Evolutionary conservation across 2,113 vertebrate genomes (phyloP).

Genomic region (Ceyx melanurus): DNA sequence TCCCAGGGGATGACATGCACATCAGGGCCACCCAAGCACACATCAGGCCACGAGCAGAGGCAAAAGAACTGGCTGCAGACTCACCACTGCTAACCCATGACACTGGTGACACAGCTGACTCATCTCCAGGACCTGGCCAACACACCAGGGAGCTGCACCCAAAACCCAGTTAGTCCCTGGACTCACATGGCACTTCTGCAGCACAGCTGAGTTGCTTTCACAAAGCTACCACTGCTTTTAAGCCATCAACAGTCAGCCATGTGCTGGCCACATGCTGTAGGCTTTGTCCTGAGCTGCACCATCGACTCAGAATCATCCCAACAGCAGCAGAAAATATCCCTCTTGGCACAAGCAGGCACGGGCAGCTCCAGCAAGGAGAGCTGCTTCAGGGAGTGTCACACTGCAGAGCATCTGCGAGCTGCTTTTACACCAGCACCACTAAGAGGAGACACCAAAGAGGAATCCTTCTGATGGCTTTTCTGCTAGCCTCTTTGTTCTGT

Average conservation of each 20-base stretch:
- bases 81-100: neutral
- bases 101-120: neutral
- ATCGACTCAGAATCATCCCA: neutral
- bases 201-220: neutral
- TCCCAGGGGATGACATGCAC: neutral
- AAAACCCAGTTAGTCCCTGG: neutral
- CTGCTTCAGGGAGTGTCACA: neutral
- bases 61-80: neutral
- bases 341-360: neutral
- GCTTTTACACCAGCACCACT: neutral
- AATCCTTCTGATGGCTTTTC: neutral
- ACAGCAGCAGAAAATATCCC: neutral
- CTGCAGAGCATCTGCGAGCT: neutral
- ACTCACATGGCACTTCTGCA: neutral
- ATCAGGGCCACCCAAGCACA: neutral
- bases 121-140: neutral
- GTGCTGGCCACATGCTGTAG: neutral
- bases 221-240: neutral
- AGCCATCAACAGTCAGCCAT: neutral
- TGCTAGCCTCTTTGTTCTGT: neutral
- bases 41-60: neutral
- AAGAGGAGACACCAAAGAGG: neutral
- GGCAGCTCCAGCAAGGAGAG: neutral
- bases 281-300: neutral
- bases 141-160: neutral